These are phyloP conservation scores for Leptodactylus fuscus DNA, from an alignment of 2,113 vertebrate species.

Conservation along the genomic window DNA sequence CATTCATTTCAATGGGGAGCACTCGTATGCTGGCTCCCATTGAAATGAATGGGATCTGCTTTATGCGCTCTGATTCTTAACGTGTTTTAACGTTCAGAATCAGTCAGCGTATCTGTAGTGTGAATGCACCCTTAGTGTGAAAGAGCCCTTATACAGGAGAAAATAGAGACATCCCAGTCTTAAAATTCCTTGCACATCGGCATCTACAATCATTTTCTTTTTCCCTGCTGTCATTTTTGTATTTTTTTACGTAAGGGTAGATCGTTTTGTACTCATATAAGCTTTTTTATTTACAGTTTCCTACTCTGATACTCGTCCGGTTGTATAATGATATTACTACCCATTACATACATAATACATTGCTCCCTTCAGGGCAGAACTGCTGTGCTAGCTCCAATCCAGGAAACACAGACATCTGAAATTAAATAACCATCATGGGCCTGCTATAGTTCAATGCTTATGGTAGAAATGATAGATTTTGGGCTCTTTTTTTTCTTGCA, in stretches of 20 bases:
- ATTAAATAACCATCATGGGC: conserved; percentile 49
- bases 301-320: conserved; percentile 43
- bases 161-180: not conserved
- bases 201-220: not conserved
- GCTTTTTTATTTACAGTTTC: conserved; percentile 51
- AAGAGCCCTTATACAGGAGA: too few relatives aligned
- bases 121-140: too few relatives aligned
- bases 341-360: conserved; percentile 60
- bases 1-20: too few relatives aligned
- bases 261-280: conserved; percentile 34
- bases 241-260: not conserved
- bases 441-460: conserved; percentile 15
- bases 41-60: too few relatives aligned
- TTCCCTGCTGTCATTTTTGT: conserved; percentile 15
- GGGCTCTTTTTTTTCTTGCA: conserved; percentile 16
- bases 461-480: conserved; percentile 42
- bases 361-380: conserved; percentile 51
- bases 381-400: conserved; percentile 28
- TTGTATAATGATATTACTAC: conserved; percentile 57
- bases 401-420: conserved; percentile 45
- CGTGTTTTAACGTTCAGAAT: too few relatives aligned
- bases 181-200: not conserved
- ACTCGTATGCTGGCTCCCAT: too few relatives aligned
- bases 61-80: too few relatives aligned
- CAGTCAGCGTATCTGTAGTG: too few relatives aligned